Percentiles rank a stretch among this genome's conserved stretches.
Conservation (phyloP, 2,888 invertebrate genomes). For the Syrphus vitripennis region DNA sequence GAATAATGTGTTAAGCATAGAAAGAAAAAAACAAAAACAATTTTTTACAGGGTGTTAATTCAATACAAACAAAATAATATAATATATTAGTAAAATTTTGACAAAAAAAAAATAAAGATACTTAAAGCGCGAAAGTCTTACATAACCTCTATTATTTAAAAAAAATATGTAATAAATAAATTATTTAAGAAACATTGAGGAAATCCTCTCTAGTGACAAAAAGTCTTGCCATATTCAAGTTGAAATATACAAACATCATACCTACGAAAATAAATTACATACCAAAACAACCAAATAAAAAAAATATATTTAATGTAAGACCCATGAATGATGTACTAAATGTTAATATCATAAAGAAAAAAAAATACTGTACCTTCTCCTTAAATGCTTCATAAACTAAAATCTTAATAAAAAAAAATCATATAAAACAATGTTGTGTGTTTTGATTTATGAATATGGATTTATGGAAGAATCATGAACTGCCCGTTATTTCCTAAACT, state of each 20-base stretch:
- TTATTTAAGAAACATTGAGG: neutral
- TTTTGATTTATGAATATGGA: neutral
- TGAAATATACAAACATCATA: constrained; percentile 27
- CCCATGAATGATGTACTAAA: constrained; percentile 51
- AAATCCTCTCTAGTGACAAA: constrained; percentile 26
- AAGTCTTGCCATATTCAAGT: constrained; percentile 54
- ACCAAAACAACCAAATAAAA: neutral
- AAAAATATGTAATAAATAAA: neutral
- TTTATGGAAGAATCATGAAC: no score
- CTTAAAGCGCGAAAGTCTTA: constrained; percentile 40
- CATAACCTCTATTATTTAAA: constrained; percentile 29
- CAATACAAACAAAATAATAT: constrained; percentile 22
- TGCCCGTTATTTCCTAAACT: no score
- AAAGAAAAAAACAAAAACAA: constrained; percentile 33
- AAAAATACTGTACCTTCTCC: constrained; percentile 57
- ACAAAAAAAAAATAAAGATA: constrained; percentile 18
- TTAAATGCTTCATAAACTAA: constrained; percentile 64
- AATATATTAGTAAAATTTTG: constrained; percentile 63
- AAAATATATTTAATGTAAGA: constrained; percentile 13
- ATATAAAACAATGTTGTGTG: neutral
- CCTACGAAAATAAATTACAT: constrained; percentile 37
- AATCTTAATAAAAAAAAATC: constrained; percentile 51
- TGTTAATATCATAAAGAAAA: constrained; percentile 51
- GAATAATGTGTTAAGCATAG: constrained; percentile 45
- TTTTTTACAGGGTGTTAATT: constrained; percentile 69